Evolutionary conservation across 2,113 vertebrate species (phyloP).

Genomic region (Phycodurus eques): DNA sequence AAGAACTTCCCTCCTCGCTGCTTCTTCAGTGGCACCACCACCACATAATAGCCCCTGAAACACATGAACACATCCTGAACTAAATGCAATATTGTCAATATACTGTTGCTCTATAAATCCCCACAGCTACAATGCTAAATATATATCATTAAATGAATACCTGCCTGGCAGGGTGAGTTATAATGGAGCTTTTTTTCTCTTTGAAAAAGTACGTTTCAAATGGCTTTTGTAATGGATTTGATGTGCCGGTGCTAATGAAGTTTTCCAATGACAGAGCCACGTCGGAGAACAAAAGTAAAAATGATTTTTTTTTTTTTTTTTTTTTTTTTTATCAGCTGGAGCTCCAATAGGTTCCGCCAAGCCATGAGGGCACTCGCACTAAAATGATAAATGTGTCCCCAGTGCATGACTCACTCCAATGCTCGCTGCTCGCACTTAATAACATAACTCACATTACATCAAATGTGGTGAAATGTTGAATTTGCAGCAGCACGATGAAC

Average conservation of each 20-base stretch:
- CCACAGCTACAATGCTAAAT: not conserved
- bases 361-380: constrained; percentile 11
- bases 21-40: constrained; percentile 96
- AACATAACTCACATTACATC: not conserved
- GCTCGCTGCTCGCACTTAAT: not conserved
- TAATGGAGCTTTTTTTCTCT: not conserved
- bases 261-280: not conserved
- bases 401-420: constrained; percentile 17
- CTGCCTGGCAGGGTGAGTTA: not conserved
- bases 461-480: constrained; percentile 3
- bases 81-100: not conserved
- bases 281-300: constrained; percentile 22
- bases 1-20: constrained; percentile 90
- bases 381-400: constrained; percentile 19
- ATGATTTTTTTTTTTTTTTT: not conserved
- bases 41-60: constrained; percentile 92
- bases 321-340: constrained; percentile 5
- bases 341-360: constrained; percentile 1
- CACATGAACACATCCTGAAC: constrained; percentile 8
- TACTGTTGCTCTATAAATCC: not conserved
- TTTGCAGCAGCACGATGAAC: not conserved
- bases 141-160: not conserved
- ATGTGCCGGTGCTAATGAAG: not conserved
- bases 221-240: not conserved
- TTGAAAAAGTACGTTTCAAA: not conserved